Percentiles rank a stretch among this genome's conserved stretches.
Conservation (phyloP, 2,888 invertebrate species). For the Dryococelus australis region DNA sequence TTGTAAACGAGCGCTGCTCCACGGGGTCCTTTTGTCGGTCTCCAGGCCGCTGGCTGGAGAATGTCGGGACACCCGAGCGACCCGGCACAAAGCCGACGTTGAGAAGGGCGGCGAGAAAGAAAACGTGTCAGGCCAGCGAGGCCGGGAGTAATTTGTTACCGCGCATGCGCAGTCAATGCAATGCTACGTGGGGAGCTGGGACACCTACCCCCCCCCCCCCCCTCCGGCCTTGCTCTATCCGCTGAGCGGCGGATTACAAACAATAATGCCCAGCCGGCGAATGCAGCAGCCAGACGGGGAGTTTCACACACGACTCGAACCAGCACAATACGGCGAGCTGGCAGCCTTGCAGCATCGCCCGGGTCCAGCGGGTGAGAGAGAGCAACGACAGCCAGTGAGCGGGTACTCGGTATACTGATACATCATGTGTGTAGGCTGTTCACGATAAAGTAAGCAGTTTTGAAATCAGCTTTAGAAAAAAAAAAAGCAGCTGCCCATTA, state of each 20-base stretch:
- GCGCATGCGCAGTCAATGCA: conserved; percentile 10
- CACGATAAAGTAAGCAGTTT: too few species aligned
- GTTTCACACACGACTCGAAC: neutral
- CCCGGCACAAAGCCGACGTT: neutral
- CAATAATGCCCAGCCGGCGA: neutral
- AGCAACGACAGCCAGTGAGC: too few species aligned
- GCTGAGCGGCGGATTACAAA: neutral
- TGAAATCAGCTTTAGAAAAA: too few species aligned
- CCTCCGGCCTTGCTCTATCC: neutral
- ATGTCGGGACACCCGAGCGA: neutral
- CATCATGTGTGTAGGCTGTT: too few species aligned
- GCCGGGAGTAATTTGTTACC: conserved; percentile 1
- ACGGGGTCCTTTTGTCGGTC: neutral
- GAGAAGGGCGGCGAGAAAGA: neutral
- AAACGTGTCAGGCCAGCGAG: neutral
- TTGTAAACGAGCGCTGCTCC: too few species aligned
- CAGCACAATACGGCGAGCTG: neutral
- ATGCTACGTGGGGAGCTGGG: neutral
- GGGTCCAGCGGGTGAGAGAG: too few species aligned
- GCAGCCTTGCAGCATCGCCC: too few species aligned
- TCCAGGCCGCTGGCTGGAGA: neutral
- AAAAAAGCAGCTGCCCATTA: too few species aligned
- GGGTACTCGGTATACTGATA: too few species aligned
- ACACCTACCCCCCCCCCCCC: neutral
- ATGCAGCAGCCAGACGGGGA: too few species aligned